Percentiles rank a stretch among this genome's conserved stretches.
Conservation (phyloP, 2,888 invertebrate species). For the Zaprionus obscuricornis region DNA sequence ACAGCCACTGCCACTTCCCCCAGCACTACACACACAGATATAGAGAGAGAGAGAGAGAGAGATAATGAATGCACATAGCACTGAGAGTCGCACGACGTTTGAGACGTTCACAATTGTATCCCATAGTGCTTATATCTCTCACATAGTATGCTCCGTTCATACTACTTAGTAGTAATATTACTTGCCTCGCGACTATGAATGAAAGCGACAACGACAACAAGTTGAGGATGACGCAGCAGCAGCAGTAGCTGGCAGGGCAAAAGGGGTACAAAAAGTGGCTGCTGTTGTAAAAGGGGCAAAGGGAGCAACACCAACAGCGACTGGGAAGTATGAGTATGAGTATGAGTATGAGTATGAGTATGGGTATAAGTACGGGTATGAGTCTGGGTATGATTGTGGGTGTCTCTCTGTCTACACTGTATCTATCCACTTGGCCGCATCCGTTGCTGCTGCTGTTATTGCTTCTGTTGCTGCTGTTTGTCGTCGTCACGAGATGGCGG, state of each 20-base stretch:
- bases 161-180: conserved; percentile 58
- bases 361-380: conserved; percentile 4
- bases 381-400: conserved; percentile 37
- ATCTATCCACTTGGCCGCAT: conserved; percentile 61
- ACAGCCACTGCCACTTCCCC: neutral
- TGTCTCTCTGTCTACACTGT: conserved; percentile 33
- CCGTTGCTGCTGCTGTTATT: conserved; percentile 25
- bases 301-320: neutral
- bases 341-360: neutral
- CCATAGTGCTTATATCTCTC: conserved; percentile 58
- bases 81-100: conserved; percentile 21
- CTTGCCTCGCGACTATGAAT: conserved; percentile 57
- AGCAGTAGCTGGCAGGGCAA: neutral
- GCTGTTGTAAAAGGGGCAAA: too few species aligned
- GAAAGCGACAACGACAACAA: conserved; percentile 49
- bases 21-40: neutral
- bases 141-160: conserved; percentile 45
- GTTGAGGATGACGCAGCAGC: conserved; percentile 51
- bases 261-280: too few species aligned
- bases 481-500: conserved; percentile 66
- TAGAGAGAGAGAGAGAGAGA: too few species aligned
- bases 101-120: conserved; percentile 42
- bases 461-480: conserved; percentile 27
- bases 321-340: conserved; percentile 25
- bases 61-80: conserved; percentile 73